Evolutionary conservation across 2,797 vertebrate species (phyloP).

Genomic region (Tauraco hartlaubi): DNA sequence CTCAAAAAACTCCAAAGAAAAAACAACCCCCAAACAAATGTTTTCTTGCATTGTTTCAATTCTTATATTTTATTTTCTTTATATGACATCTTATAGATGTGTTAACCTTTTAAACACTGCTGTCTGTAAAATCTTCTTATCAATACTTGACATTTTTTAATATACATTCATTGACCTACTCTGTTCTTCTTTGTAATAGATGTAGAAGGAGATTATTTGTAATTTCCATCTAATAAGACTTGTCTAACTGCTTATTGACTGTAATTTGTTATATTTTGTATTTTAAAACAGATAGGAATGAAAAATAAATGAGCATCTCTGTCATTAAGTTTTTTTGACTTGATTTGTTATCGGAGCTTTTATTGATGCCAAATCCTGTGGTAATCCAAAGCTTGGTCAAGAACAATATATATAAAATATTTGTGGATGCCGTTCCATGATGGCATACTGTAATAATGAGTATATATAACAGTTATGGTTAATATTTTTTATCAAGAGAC

Average conservation of each 20-base stretch:
- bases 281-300: conserved; percentile 12
- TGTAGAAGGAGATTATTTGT: conserved; percentile 38
- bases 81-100: not conserved
- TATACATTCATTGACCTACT: not conserved
- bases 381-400: not conserved
- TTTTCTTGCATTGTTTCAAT: not conserved
- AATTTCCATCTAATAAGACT: conserved; percentile 23
- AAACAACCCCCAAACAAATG: not conserved
- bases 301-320: not conserved
- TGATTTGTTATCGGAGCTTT: not conserved
- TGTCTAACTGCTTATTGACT: conserved; percentile 32
- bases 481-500: conserved; percentile 2
- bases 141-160: not conserved
- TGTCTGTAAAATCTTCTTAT: not conserved
- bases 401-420: not conserved
- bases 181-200: conserved; percentile 35
- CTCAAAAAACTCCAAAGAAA: no score
- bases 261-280: conserved; percentile 40
- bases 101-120: not conserved
- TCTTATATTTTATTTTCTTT: not conserved
- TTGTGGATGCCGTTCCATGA: not conserved
- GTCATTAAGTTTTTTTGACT: not conserved
- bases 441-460: not conserved
- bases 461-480: not conserved
- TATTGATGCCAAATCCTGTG: not conserved